Evolutionary conservation across 2,888 invertebrate species (phyloP).

Genomic region (Villa cingulata): DNA sequence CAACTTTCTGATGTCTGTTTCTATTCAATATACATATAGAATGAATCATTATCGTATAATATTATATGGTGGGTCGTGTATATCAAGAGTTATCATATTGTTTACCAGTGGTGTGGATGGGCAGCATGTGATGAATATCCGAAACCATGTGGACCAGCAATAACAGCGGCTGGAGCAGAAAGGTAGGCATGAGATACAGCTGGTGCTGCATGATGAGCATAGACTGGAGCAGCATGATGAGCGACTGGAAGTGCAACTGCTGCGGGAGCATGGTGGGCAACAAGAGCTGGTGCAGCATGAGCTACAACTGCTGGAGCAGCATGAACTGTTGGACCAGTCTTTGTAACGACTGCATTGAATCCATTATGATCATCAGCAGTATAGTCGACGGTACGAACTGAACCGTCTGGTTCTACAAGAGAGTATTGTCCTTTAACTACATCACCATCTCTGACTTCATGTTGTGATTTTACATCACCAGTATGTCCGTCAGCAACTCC

Average conservation of each 20-base stretch:
- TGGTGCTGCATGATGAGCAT: slow-evolving; percentile 23
- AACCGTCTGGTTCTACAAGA: slow-evolving; percentile 36
- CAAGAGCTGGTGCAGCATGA: slow-evolving; percentile 4
- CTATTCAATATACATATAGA: too few relatives aligned
- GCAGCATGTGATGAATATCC: slow-evolving; percentile 20
- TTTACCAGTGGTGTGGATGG: slow-evolving; percentile 13
- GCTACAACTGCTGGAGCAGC: slow-evolving; percentile 8
- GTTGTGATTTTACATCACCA: slow-evolving; percentile 36
- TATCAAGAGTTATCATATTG: not conserved
- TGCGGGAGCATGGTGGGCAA: slow-evolving; percentile 7
- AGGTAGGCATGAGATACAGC: slow-evolving; percentile 14
- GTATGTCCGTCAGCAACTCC: slow-evolving; percentile 35
- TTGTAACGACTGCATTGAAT: slow-evolving; percentile 36
- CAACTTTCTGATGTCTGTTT: not conserved
- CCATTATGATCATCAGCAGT: slow-evolving; percentile 37
- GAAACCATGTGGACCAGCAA: slow-evolving; percentile 28
- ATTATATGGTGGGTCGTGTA: not conserved
- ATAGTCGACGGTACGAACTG: slow-evolving; percentile 37
- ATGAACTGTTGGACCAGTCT: slow-evolving; percentile 33
- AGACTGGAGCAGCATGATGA: slow-evolving; percentile 13
- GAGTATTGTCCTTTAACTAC: slow-evolving; percentile 38
- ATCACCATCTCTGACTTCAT: slow-evolving; percentile 36
- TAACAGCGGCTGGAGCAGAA: slow-evolving; percentile 25
- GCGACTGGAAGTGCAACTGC: slow-evolving; percentile 3
- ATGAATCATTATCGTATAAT: not conserved